Evolutionary conservation across 2,797 vertebrate species (phyloP).

Genomic region (Sternotherus odoratus): DNA sequence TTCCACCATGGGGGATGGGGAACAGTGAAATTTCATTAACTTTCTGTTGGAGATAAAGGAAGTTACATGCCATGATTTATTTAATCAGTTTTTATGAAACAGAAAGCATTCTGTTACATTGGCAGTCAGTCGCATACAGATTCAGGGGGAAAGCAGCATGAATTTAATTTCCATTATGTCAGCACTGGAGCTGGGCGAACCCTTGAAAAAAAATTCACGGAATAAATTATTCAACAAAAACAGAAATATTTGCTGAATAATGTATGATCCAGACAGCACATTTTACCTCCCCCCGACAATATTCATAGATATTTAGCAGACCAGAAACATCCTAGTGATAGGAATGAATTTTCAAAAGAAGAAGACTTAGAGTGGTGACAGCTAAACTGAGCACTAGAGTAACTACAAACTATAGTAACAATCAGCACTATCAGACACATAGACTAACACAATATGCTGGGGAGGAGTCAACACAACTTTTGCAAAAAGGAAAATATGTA

Average conservation of each 20-base stretch:
- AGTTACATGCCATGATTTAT: background rate
- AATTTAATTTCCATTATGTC: constrained; percentile 4
- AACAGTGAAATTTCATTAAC: constrained; percentile 13
- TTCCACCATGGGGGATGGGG: background rate
- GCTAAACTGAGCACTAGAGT: background rate
- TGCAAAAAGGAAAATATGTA: background rate
- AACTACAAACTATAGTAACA: background rate
- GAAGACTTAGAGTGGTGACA: background rate
- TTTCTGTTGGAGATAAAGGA: background rate
- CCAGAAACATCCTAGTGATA: background rate
- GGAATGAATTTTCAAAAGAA: background rate
- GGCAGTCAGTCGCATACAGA: background rate
- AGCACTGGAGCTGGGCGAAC: constrained; percentile 12
- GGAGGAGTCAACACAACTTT: background rate
- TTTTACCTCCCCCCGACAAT: background rate
- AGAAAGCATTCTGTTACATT: constrained; percentile 3
- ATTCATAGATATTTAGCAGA: background rate
- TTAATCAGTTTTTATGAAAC: constrained; percentile 23
- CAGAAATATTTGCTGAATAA: background rate
- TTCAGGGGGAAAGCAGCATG: background rate
- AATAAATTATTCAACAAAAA: background rate
- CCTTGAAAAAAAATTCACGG: background rate
- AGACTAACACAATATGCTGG: background rate
- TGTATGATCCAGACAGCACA: background rate
- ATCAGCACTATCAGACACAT: background rate